Evolutionary conservation across 2,113 vertebrate genomes (phyloP).

Genomic region (Hippocampus mohnikei): DNA sequence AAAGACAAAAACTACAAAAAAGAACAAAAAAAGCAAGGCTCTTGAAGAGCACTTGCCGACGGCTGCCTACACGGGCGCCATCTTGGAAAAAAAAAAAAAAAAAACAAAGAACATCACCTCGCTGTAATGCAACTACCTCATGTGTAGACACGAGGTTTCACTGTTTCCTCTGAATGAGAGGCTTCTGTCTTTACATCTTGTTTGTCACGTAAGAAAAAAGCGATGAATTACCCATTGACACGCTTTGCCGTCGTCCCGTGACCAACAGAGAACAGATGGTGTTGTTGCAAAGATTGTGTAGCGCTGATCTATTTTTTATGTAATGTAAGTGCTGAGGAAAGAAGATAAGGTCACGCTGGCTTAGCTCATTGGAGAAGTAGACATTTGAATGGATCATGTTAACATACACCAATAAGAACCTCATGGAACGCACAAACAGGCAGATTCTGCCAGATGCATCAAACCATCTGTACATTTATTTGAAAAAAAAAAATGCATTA

Average conservation of each 20-base stretch:
- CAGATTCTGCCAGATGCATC: neutral
- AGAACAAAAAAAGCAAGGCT: too few relatives aligned
- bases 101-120: slow-evolving; percentile 46
- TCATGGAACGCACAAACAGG: neutral
- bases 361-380: slow-evolving; percentile 13
- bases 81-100: too few relatives aligned
- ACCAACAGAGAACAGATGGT: slow-evolving; percentile 50
- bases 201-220: slow-evolving; percentile 32
- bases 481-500: neutral
- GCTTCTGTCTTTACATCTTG: slow-evolving; percentile 39
- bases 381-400: neutral
- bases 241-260: slow-evolving; percentile 29
- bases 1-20: too few relatives aligned
- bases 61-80: too few relatives aligned
- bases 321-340: slow-evolving; percentile 42
- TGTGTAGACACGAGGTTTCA: slow-evolving; percentile 2
- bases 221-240: slow-evolving; percentile 51
- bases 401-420: neutral
- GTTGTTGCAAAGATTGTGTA: slow-evolving; percentile 46
- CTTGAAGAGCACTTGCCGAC: too few relatives aligned
- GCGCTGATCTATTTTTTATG: slow-evolving; percentile 54
- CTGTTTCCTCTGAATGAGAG: slow-evolving; percentile 43
- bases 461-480: neutral
- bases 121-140: slow-evolving; percentile 42
- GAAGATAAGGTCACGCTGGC: slow-evolving; percentile 16